phyloP scores from a whole-genome alignment of 2,888 invertebrate genomes.

The Liopterus haemorrhoidalis region DNA sequence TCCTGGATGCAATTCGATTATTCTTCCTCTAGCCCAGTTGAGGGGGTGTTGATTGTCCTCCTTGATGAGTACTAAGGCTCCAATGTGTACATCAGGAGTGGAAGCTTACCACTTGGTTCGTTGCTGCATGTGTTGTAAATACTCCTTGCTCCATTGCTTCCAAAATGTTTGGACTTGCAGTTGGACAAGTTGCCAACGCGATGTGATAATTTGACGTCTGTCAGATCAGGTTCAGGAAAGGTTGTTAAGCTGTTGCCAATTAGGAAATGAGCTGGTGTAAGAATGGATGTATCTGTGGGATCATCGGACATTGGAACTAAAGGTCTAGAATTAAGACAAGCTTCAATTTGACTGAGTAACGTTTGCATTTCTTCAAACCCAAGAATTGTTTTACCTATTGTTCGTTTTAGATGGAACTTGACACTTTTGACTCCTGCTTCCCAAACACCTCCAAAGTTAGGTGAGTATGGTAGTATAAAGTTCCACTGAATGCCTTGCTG shows the following conservation, averaged over 20 bases:
- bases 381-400: conserved; percentile 17
- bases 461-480: conserved; percentile 29
- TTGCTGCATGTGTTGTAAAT: background rate
- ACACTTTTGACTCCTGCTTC: conserved; percentile 18
- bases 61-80: background rate
- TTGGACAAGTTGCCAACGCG: background rate
- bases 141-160: background rate
- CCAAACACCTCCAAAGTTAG: conserved; percentile 30
- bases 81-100: background rate
- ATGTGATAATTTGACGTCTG: background rate
- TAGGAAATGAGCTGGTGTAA: background rate
- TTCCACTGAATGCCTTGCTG: conserved; percentile 23
- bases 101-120: background rate
- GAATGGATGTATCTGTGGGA: conserved; percentile 19
- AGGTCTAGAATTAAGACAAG: conserved; percentile 26
- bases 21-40: background rate
- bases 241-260: background rate
- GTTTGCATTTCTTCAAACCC: conserved; percentile 27
- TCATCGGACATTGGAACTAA: conserved; percentile 25
- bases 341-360: conserved; percentile 25
- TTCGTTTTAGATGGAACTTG: conserved; percentile 26
- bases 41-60: background rate
- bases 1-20: background rate
- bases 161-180: background rate
- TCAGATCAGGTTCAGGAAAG: background rate